Percentiles rank a stretch among this genome's conserved stretches.
Conservation (phyloP, 2,888 invertebrate species). For the Stenichneumon culpator region DNA sequence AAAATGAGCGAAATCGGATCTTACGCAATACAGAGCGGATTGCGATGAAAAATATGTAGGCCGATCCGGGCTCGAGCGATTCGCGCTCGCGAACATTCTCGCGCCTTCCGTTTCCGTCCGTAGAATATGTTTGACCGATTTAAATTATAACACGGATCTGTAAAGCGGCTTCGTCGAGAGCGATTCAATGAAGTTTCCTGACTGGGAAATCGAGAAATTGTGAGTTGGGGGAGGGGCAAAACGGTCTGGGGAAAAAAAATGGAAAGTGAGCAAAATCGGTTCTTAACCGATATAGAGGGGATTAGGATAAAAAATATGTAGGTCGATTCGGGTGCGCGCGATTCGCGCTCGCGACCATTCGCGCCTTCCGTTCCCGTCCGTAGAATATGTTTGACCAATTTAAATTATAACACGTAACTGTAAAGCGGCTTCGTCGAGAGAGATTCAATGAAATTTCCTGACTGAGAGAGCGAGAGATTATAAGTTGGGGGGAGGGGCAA, state of each 20-base stretch:
- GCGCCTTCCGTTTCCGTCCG: neutral
- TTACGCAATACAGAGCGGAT: slow-evolving; percentile 5
- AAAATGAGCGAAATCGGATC: slow-evolving; percentile 45
- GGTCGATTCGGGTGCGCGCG: slow-evolving; percentile 11
- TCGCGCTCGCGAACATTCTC: too few relatives aligned
- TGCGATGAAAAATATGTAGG: slow-evolving; percentile 34
- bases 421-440: neutral
- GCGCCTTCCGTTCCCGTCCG: neutral
- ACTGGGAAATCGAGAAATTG: too few relatives aligned
- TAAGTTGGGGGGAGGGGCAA: neutral
- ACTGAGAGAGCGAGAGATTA: neutral
- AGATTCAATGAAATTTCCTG: neutral
- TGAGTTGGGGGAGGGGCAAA: too few relatives aligned
- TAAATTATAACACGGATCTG: slow-evolving; percentile 37
- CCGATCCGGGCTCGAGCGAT: slow-evolving; percentile 24
- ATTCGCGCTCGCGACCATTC: slow-evolving; percentile 23
- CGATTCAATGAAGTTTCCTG: too few relatives aligned
- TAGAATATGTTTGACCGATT: slow-evolving; percentile 49
- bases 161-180: too few relatives aligned
- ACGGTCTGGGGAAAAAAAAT: slow-evolving; percentile 27
- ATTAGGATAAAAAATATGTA: slow-evolving; percentile 27
- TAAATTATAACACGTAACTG: slow-evolving; percentile 27
- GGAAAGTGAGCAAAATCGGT: slow-evolving; percentile 46
- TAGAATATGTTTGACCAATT: slow-evolving; percentile 49
- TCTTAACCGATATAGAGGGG: slow-evolving; percentile 20